Base-by-base conservation (phyloP, 2,797 vertebrate genomes). In the Sebastes umbrosus region DNA sequence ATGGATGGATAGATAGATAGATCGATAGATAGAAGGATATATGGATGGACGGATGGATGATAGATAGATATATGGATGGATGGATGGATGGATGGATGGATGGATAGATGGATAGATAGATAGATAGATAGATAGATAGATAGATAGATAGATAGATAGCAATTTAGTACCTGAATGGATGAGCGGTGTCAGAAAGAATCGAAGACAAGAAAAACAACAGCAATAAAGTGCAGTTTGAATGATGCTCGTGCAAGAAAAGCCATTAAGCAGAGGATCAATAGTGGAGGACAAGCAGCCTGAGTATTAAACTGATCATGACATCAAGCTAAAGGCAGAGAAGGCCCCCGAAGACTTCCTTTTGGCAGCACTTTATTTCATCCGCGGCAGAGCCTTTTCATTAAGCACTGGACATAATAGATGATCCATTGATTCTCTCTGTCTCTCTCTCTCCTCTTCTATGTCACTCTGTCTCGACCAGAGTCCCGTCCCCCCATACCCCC, bases 381-480 rank as follows among this genome's bases (percentile, higher is more conserved):
- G 60, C 77, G 71, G 80, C 80, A 79, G 54, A 85, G 82, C 72
- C 84, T 92, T 94, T 91, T 94, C 91, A 91, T 93, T 93, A 93
- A 86, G 86, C 83, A 60, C 86, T 85, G 89, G 90, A 92, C 88
- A 92, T 93, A 90, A 95, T 92, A 94, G 89, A 94, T 91, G 91
- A 95, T 80, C 65, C 87, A 94, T 94, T 85, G 94, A 94, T 94
- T 90, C 77, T 73, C 77, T 70, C 58, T 4, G 58, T 10, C 58
- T 94, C 16, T 68, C 69, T 62, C 59, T 62, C 67, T 77, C 80
- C 32, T 8, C 79, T 65, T 73, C 69, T 32, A 1, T 68, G 79
- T 83, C 82, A 39, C 36, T 88, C 71, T 6, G 29, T 79, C 75
- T 80, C 82, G 12, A 68, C 80, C 78, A 27, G 27, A 36, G 39